phyloP scores from a whole-genome alignment of 2,113 vertebrate species.

The Calyptomena viridis region DNA sequence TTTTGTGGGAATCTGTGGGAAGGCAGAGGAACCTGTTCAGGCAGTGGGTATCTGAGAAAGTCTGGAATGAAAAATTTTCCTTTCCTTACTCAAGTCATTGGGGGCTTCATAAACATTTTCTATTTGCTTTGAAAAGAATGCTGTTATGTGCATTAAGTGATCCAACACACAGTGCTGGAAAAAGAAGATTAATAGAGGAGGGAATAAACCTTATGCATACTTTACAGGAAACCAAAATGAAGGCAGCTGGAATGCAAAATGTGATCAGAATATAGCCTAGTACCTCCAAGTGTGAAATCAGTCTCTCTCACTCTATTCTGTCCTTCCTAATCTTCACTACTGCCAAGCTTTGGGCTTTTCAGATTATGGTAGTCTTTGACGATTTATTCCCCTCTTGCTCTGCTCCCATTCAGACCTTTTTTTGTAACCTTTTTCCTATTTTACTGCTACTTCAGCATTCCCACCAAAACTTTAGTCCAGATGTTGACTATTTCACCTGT shows the following conservation, averaged over 20 bases:
- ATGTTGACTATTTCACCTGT: background rate
- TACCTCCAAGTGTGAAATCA: background rate
- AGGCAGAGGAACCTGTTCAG: background rate
- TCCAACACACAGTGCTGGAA: background rate
- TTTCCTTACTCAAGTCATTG: background rate
- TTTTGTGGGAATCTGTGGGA: background rate
- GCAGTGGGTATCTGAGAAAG: background rate
- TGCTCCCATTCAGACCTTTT: background rate
- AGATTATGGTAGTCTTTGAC: background rate
- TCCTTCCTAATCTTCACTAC: background rate
- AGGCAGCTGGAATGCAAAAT: background rate
- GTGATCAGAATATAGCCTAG: background rate
- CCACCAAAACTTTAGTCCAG: background rate
- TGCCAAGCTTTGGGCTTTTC: background rate
- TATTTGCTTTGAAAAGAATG: background rate
- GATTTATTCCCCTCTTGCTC: background rate
- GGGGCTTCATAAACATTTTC: background rate
- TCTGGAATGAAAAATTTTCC: background rate
- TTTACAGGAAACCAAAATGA: background rate
- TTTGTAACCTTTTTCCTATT: background rate
- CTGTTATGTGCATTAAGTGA: background rate
- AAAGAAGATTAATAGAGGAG: background rate
- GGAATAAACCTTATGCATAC: background rate
- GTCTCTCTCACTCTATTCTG: background rate
- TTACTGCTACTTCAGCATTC: background rate